These are phyloP conservation scores for Labia minor DNA, from an alignment of 2,888 invertebrate species.

Conservation along the genomic window DNA sequence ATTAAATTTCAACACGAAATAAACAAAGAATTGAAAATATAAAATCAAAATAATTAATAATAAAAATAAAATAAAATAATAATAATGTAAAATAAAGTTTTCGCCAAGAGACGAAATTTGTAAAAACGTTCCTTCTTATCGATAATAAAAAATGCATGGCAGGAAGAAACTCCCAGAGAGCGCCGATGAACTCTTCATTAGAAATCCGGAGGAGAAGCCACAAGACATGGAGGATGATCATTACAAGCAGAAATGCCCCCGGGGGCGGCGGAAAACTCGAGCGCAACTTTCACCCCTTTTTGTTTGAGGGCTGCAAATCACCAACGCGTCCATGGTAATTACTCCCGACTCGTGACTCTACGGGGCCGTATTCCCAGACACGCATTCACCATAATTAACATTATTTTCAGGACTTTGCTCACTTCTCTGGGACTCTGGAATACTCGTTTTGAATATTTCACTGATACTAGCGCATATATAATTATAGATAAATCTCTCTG, in stretches of 20 bases:
- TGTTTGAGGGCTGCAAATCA: not conserved
- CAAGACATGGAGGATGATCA: not conserved
- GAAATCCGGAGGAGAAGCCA: not conserved
- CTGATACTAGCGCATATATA: not conserved
- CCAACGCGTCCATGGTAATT: not conserved
- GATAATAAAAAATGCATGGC: no score
- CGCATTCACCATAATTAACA: not conserved
- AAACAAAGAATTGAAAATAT: no score
- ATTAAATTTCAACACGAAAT: no score
- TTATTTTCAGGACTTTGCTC: not conserved
- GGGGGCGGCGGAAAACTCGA: not conserved
- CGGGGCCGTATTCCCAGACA: not conserved
- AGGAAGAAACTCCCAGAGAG: no score
- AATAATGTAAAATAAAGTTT: no score
- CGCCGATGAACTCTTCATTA: not conserved
- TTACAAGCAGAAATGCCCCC: not conserved
- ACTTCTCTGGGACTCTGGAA: not conserved
- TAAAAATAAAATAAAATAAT: no score
- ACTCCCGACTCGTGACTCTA: not conserved
- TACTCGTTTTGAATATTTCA: not conserved
- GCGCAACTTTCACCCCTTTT: not conserved
- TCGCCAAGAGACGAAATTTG: no score
- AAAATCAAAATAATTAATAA: no score
- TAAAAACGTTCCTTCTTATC: no score
- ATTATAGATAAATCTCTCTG: not conserved